A percentile compares a stretch with the other conserved stretches of the same genome.
Conservation (phyloP, 2,113 vertebrate genomes). For the Channa maculata region DNA sequence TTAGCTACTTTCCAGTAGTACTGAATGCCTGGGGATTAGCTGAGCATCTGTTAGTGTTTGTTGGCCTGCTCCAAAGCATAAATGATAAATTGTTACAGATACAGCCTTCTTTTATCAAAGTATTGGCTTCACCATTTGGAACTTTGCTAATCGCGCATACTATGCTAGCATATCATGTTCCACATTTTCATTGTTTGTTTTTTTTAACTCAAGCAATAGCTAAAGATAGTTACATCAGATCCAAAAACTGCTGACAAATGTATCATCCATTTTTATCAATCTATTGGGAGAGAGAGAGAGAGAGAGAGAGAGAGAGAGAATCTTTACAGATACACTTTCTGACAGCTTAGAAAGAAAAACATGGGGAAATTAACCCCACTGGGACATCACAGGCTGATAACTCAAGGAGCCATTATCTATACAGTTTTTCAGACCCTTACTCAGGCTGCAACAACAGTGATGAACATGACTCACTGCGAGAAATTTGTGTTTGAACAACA, state of each 20-base stretch:
- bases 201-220: background rate
- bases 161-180: background rate
- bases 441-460: conserved; percentile 10
- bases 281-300: background rate
- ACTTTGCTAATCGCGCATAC: background rate
- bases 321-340: background rate
- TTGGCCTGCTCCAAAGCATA: conserved; percentile 27
- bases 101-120: background rate
- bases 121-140: conserved; percentile 13
- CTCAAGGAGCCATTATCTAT: background rate
- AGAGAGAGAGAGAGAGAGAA: too few species aligned
- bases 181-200: conserved; percentile 6
- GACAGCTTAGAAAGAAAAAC: conserved; percentile 29
- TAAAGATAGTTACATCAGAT: conserved; percentile 7
- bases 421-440: conserved; percentile 23
- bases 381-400: conserved; percentile 24
- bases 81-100: conserved; percentile 8
- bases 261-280: conserved; percentile 15
- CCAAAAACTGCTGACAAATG: background rate
- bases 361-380: conserved; percentile 22
- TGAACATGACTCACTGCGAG: conserved; percentile 28
- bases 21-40: conserved; percentile 17
- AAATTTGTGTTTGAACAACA: conserved; percentile 26
- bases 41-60: conserved; percentile 30
- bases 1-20: conserved; percentile 22